Base-by-base conservation (phyloP, 1,140 invertebrate genomes). In the Philotrypesis tridentata region DNA sequence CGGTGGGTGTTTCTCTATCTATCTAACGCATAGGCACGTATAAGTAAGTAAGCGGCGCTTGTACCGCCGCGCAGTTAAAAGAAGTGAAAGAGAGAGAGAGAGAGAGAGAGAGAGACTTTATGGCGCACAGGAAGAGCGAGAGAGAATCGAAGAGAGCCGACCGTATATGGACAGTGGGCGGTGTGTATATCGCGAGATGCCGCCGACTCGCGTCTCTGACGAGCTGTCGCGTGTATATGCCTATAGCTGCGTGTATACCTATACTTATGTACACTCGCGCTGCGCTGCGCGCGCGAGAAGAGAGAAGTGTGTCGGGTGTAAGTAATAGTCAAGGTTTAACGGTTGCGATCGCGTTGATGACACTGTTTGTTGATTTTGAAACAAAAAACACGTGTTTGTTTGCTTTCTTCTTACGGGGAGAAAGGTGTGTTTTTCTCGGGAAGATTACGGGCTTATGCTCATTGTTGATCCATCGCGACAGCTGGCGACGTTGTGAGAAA, bases 131-230 rank as follows among this genome's bases (percentile, higher is more conserved):
- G 75, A 21, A 40, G 23, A 37, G 63, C 25, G 27, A 71, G 40
- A 61, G 43, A 55, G 17, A 33, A 29, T 6, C 72, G 31, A 40
- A 21, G 76, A 55, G 76, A 78, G 65, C 25, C 12, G n/a, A 3
- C 79, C 79, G 71, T 80, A 80, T 80, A 80, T 74, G 71, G 79
- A 63, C 71, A 65, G 71, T 29, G 25, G 60, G 70, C 40, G 33
- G 29, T 33, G 21, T 11, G 29, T 65, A 9, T 29, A 65, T 17
- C 23, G 23, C 63, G 63, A 65, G 63, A 11, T 43, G 48, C 37
- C 29, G 65, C 9, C 23, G 67, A 40, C 21, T 1, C 8, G 9
- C 12, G 0, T 67, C 79, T 79, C 72, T 27, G 61, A 27, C 27
- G 9, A 27, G 27, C 25, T 65, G 25, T 9, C 61, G 61, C 27